Percentiles rank a stretch among this genome's conserved stretches.
These are phyloP conservation scores for Chironomus tentans DNA, from an alignment of 2,888 invertebrate genomes.

Conservation along the genomic window DNA sequence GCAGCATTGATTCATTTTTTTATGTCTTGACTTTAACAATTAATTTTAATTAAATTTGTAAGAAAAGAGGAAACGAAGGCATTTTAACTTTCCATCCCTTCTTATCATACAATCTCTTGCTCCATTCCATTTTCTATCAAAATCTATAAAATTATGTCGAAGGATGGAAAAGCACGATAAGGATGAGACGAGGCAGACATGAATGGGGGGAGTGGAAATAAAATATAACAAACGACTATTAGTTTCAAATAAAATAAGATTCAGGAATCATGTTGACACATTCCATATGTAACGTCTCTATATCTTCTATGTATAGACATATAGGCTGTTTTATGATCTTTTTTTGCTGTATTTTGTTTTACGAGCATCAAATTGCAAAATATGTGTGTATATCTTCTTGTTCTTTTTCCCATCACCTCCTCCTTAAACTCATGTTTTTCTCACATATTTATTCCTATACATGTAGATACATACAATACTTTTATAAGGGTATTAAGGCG, in stretches of 20 bases:
- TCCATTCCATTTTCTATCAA: too few relatives aligned
- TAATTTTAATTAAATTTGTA: too few relatives aligned
- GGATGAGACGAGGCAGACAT: background rate
- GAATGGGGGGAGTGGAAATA: background rate
- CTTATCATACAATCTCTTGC: too few relatives aligned
- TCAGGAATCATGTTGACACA: constrained; percentile 22
- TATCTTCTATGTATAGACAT: background rate
- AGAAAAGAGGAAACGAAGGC: too few relatives aligned
- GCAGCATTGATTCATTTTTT: too few relatives aligned
- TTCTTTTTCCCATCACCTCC: background rate
- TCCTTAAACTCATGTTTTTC: background rate
- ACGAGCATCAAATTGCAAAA: constrained; percentile 25
- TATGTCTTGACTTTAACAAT: too few relatives aligned
- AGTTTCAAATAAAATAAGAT: constrained; percentile 11
- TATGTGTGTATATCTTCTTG: background rate
- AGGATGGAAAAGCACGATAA: background rate
- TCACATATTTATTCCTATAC: background rate
- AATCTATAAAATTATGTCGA: background rate
- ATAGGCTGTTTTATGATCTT: constrained; percentile 16
- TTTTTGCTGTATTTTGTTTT: constrained; percentile 15
- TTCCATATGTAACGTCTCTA: background rate
- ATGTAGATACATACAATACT: background rate
- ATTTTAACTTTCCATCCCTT: too few relatives aligned
- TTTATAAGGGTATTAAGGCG: background rate
- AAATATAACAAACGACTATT: constrained; percentile 1